Evolutionary conservation across 2,797 vertebrate genomes (phyloP).

Genomic region (Coregonus suidteri): DNA sequence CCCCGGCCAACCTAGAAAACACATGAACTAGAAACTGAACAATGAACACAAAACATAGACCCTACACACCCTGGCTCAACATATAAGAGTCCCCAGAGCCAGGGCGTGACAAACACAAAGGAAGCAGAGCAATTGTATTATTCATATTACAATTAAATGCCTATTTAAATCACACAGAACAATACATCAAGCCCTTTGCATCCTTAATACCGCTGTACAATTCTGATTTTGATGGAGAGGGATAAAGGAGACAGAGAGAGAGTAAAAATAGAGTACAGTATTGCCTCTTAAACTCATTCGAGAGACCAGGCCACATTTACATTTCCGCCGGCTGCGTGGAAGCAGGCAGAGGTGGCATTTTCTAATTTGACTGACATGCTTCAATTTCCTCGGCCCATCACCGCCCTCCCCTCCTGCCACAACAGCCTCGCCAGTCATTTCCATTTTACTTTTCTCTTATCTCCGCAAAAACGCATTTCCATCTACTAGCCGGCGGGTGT

Average conservation of each 20-base stretch:
- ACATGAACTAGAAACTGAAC: too few species aligned
- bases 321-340: constrained; percentile 54
- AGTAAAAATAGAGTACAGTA: constrained; percentile 52
- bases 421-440: constrained; percentile 72
- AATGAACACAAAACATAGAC: too few species aligned
- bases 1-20: too few species aligned
- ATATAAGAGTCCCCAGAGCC: too few species aligned
- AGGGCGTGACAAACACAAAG: too few species aligned
- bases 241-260: constrained; percentile 14
- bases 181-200: constrained; percentile 53
- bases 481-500: constrained; percentile 73
- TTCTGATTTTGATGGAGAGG: neutral
- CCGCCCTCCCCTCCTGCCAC: constrained; percentile 51
- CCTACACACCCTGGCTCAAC: too few species aligned
- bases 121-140: constrained; percentile 32
- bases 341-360: constrained; percentile 51
- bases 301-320: constrained; percentile 66
- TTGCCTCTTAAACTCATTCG: constrained; percentile 47
- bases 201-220: constrained; percentile 55
- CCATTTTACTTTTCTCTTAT: constrained; percentile 82
- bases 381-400: constrained; percentile 72
- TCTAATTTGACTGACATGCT: constrained; percentile 77
- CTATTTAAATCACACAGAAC: constrained; percentile 48
- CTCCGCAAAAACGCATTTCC: constrained; percentile 71
- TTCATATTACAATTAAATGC: constrained; percentile 41